These are phyloP conservation scores for Euzophera pinguis DNA, from an alignment of 2,888 invertebrate genomes.

Conservation along the genomic window DNA sequence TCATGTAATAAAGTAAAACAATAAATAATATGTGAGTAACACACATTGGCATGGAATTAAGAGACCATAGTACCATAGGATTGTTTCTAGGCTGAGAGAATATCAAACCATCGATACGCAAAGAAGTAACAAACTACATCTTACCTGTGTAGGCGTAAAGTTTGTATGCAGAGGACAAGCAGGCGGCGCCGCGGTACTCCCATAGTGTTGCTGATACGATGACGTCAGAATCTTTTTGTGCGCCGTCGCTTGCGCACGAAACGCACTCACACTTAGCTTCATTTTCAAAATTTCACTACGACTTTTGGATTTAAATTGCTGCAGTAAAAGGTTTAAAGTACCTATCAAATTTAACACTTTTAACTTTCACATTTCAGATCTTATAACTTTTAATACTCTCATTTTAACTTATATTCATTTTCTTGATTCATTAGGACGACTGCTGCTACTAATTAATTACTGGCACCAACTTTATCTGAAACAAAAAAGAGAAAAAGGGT, in stretches of 20 bases:
- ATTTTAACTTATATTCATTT: no score
- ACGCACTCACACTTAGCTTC: constrained; percentile 94
- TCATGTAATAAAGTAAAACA: no score
- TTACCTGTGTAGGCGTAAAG: constrained; percentile 63
- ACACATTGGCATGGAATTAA: no score
- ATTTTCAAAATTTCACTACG: constrained; percentile 59
- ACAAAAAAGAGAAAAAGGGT: no score
- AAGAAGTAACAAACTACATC: constrained; percentile 15
- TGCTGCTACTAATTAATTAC: background rate
- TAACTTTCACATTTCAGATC: background rate
- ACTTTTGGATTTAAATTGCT: background rate
- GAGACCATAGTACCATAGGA: no score
- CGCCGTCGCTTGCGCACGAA: constrained; percentile 92
- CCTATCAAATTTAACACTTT: background rate
- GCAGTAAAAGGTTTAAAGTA: background rate
- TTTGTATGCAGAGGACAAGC: constrained; percentile 56
- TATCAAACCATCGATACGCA: no score
- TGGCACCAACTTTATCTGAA: constrained; percentile 11
- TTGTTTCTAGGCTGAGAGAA: no score
- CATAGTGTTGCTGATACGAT: constrained; percentile 89
- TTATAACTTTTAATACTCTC: no score
- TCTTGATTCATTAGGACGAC: no score
- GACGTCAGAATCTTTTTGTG: constrained; percentile 92
- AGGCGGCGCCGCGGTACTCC: constrained; percentile 84
- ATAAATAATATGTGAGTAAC: no score